A percentile compares a stretch with the other conserved stretches of the same genome.
Evolutionary conservation across 2,797 vertebrate genomes (phyloP).

Genomic region (Arctocebus calabarensis): DNA sequence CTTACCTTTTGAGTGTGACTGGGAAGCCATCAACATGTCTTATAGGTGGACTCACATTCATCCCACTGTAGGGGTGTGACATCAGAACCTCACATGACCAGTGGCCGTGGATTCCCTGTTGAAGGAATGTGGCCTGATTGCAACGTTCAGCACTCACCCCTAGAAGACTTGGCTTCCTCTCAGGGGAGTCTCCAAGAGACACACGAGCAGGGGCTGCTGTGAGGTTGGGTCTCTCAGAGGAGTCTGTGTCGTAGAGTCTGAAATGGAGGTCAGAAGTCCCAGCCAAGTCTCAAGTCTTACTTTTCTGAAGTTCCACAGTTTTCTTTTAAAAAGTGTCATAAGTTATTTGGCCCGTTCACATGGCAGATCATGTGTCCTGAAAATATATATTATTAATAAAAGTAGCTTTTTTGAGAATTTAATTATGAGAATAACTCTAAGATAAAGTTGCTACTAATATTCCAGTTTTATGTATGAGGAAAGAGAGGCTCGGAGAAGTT

Average conservation of each 20-base stretch:
- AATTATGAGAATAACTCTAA: constrained; percentile 10
- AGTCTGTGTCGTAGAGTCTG: not conserved
- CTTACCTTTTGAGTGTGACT: not conserved
- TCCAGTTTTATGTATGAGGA: not conserved
- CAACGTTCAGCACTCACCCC: not conserved
- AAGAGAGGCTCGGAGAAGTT: not conserved
- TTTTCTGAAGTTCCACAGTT: not conserved
- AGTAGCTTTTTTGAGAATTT: constrained; percentile 9
- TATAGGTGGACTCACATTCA: not conserved
- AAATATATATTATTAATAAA: not conserved
- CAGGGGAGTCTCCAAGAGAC: not conserved
- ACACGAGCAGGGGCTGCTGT: not conserved
- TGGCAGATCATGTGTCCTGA: not conserved
- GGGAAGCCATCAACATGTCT: not conserved
- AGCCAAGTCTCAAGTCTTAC: not conserved
- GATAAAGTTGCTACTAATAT: not conserved
- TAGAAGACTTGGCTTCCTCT: not conserved
- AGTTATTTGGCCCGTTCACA: not conserved
- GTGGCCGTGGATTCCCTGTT: not conserved
- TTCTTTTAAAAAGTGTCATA: not conserved
- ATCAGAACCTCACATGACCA: not conserved
- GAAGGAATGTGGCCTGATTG: not conserved
- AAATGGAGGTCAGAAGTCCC: not conserved
- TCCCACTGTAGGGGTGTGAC: not conserved
- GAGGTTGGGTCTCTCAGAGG: not conserved